Conservation (phyloP, 2,113 vertebrate species). For the Psilopsiagon aymara region DNA sequence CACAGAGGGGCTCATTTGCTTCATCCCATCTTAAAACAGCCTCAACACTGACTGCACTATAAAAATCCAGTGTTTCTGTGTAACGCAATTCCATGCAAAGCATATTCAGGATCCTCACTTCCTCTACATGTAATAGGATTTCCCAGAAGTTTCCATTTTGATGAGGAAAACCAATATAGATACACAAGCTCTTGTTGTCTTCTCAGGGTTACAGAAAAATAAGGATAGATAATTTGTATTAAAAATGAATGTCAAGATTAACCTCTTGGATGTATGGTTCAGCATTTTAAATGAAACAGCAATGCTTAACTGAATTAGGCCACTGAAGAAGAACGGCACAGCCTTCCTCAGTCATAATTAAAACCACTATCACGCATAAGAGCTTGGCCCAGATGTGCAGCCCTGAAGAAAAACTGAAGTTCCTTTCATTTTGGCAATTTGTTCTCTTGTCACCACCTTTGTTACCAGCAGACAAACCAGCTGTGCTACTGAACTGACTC, state of each 20-base stretch:
- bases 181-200: not conserved
- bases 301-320: not conserved
- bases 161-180: not conserved
- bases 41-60: too few species aligned
- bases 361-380: not conserved
- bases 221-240: not conserved
- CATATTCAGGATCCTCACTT: not conserved
- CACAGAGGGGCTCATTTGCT: not conserved
- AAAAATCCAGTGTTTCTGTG: not conserved
- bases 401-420: not conserved
- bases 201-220: not conserved
- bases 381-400: not conserved
- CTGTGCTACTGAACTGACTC: accelerated
- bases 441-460: not conserved
- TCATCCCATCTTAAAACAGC: not conserved
- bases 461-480: not conserved
- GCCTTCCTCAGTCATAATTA: not conserved
- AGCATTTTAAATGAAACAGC: not conserved
- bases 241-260: not conserved
- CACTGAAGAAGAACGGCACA: not conserved
- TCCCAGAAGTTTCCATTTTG: not conserved
- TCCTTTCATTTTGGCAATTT: not conserved
- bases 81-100: not conserved
- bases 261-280: not conserved
- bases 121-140: not conserved